Base-by-base conservation (phyloP, 1,140 invertebrate species). In the Tetraneura akinire region DNA sequence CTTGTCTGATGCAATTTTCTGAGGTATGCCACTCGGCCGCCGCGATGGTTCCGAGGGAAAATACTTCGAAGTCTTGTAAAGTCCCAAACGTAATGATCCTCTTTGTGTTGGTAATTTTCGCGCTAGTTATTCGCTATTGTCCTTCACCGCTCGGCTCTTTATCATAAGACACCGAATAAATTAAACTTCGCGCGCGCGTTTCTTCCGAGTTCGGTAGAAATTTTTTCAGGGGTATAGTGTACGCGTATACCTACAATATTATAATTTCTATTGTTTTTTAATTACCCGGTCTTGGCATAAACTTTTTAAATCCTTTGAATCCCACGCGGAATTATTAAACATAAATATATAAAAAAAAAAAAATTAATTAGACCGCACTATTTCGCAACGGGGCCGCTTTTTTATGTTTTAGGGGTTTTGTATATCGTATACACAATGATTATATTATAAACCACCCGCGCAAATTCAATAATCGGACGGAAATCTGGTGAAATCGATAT, bases 271-370 rank as follows among this genome's bases (percentile, higher is more conserved):
- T 76, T 76, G 71, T 76, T 76, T 76, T 57, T 76, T 57, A 76
- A 76, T 57, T 76, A 76, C 32, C 29, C 13, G 29, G 51, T 76
- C 51, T 76, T 57, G 71, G 71, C 53, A 57, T 37, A 76, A 76
- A 76, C 71, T 76, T 76, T 76, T 53, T 23, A 57, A 76, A 57
- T 47, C 49, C 51, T 76, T 57, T 76, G 71, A 76, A 76, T 76
- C 14, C 51, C 23, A 76, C 18, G 71, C 3, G 21, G 4, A 55
- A 76, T 55, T 57, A 57, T 37, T 55, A 57, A 76, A n/a, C n/a
- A n/a, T n/a, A n/a, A n/a, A n/a, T n/a, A n/a, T n/a, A n/a, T n/a
- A n/a, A n/a, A n/a, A n/a, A n/a, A 4, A 37, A 4, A 37, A 37
- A 37, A 37, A 37, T 37, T 37, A 37, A 37, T 37, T 4, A 37